These are phyloP conservation scores for Frankliniella fusca DNA, from an alignment of 2,888 invertebrate genomes.

Conservation along the genomic window DNA sequence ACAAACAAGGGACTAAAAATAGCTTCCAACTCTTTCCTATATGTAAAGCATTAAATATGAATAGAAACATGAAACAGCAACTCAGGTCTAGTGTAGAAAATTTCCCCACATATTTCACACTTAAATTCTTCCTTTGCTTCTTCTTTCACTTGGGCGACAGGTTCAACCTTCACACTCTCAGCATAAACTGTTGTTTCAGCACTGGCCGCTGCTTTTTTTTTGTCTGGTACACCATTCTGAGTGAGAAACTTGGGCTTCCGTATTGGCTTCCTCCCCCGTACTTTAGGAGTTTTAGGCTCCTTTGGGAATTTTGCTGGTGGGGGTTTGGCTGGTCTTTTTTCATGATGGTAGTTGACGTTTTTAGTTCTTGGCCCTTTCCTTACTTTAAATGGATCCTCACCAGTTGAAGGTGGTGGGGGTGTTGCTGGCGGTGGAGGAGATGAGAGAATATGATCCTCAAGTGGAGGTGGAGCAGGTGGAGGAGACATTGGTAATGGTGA, in stretches of 20 bases:
- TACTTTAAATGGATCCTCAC: not conserved
- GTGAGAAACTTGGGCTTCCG: not conserved
- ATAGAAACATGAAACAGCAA: constrained; percentile 18
- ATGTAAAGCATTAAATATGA: not conserved
- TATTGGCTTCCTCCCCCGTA: not conserved
- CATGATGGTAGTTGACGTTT: constrained; percentile 59
- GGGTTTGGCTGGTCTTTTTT: constrained; percentile 50
- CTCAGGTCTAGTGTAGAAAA: not conserved
- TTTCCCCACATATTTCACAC: constrained; percentile 16
- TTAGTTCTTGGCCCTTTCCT: constrained; percentile 56
- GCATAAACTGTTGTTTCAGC: not conserved
- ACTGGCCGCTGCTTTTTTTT: not conserved
- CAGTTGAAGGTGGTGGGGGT: not conserved
- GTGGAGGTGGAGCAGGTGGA: not conserved
- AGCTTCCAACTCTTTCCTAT: not conserved
- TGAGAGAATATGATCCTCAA: not conserved
- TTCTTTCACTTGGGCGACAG: not conserved
- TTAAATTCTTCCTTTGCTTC: not conserved
- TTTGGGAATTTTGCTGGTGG: constrained; percentile 53
- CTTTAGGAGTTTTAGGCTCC: not conserved
- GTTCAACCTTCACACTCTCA: constrained; percentile 5
- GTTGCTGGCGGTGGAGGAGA: not conserved
- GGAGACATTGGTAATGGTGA: not conserved
- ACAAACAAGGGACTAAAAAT: constrained; percentile 9
- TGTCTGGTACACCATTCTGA: not conserved